phyloP scores from a whole-genome alignment of 2,113 vertebrate species.

The Arvicanthis niloticus region DNA sequence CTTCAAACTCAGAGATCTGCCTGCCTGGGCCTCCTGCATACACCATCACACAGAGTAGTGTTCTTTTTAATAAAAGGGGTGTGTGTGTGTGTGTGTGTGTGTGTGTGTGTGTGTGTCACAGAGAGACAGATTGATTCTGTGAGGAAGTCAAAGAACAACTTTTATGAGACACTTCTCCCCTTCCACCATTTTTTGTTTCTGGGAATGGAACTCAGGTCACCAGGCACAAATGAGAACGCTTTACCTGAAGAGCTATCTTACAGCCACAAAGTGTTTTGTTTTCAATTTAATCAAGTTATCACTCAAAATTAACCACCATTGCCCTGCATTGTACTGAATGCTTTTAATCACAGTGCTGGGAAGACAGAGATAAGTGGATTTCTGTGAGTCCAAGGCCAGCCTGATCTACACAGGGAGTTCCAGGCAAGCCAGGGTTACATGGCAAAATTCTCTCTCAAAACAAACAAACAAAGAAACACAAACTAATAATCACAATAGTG shows the following conservation, averaged over 20 bases:
- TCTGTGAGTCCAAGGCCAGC: neutral
- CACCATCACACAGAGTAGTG: neutral
- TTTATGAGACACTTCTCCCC: neutral
- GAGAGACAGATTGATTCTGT: neutral
- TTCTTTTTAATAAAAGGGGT: neutral
- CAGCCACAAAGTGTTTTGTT: neutral
- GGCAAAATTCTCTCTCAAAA: neutral
- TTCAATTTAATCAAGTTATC: neutral
- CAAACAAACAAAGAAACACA: neutral
- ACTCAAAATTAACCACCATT: neutral
- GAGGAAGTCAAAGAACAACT: neutral
- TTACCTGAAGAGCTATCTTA: neutral
- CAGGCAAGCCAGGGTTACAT: neutral
- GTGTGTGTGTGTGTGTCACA: neutral
- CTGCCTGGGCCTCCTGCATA: neutral
- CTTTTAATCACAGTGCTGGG: neutral
- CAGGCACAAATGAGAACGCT: neutral
- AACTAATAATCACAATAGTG: neutral
- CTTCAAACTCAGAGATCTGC: neutral
- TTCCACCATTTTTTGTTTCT: neutral
- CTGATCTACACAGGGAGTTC: neutral
- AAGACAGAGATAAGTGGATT: neutral
- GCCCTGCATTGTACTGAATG: no score
- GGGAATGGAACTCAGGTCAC: neutral
- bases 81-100: neutral